Conservation (phyloP, 2,888 invertebrate genomes). For the Netelia fuscicornis region DNA sequence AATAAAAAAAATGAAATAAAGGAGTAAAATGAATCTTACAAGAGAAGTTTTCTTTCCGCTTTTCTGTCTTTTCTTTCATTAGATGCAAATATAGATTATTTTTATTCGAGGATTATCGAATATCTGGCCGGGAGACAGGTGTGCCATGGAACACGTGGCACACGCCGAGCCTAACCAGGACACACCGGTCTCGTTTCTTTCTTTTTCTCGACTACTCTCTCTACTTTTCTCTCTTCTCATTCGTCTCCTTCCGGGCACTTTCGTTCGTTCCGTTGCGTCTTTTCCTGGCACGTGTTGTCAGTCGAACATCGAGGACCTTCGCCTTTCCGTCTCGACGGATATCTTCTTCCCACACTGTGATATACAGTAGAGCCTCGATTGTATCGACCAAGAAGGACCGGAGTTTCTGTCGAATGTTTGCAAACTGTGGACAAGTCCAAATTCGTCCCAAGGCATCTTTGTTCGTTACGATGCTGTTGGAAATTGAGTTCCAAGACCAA, state of each 20-base stretch:
- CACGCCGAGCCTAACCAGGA: slow-evolving; percentile 63
- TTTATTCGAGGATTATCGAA: slow-evolving; percentile 45
- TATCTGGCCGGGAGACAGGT: slow-evolving; percentile 66
- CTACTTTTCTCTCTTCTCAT: not conserved
- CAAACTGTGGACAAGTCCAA: too few relatives aligned
- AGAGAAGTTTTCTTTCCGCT: not conserved
- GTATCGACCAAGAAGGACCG: too few relatives aligned
- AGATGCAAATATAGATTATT: too few relatives aligned
- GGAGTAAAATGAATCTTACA: not conserved
- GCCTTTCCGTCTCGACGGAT: slow-evolving; percentile 2
- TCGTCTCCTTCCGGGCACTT: slow-evolving; percentile 39
- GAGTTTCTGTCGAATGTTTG: too few relatives aligned
- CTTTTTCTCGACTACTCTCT: not conserved
- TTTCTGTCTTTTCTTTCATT: slow-evolving; percentile 8
- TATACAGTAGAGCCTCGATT: not conserved
- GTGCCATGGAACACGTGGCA: slow-evolving; percentile 69
- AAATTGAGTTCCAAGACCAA: too few relatives aligned
- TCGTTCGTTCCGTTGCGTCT: slow-evolving; percentile 30
- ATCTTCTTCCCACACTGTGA: not conserved
- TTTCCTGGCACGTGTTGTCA: slow-evolving; percentile 22
- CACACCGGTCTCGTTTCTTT: slow-evolving; percentile 54
- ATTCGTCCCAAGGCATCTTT: too few relatives aligned
- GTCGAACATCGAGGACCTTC: not conserved
- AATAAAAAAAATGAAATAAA: too few relatives aligned
- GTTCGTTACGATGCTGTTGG: too few relatives aligned